Evolutionary conservation across 2,888 invertebrate genomes (phyloP).

Genomic region (Chouioia cunea): DNA sequence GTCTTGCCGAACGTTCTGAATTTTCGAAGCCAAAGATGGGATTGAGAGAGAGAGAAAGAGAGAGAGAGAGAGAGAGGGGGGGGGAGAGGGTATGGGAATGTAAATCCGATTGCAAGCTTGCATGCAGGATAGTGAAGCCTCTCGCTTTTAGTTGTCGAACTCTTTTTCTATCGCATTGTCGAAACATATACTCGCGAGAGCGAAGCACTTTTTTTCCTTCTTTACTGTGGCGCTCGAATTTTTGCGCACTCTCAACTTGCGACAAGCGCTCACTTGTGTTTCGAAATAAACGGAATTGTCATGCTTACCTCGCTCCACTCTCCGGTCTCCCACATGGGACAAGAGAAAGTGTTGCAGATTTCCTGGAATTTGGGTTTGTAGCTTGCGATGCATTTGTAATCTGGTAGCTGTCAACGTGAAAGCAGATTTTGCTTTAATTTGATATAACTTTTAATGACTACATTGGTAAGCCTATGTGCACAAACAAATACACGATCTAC

Average conservation of each 20-base stretch:
- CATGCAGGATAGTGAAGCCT: not conserved
- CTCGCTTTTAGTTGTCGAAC: constrained; percentile 18
- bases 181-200: not conserved
- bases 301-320: constrained; percentile 88
- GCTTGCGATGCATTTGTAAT: constrained; percentile 80
- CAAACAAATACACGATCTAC: too few species aligned
- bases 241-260: not conserved
- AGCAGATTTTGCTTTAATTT: too few species aligned
- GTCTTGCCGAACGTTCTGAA: constrained; percentile 2
- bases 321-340: constrained; percentile 89
- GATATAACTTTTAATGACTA: too few species aligned
- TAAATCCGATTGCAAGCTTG: constrained; percentile 31
- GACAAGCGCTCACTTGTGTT: not conserved
- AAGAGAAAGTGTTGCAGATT: constrained; percentile 86
- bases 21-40: not conserved
- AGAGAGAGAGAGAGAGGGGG: not conserved
- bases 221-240: constrained; percentile 9
- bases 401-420: constrained; percentile 74
- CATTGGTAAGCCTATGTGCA: too few species aligned
- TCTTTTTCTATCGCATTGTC: constrained; percentile 6
- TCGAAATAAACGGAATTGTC: constrained; percentile 20
- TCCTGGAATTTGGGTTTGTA: constrained; percentile 85
- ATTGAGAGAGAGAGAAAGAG: not conserved
- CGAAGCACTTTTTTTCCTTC: not conserved
- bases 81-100: constrained; percentile 7